Base-by-base conservation (phyloP, 2,888 invertebrate genomes). In the Encarsia formosa region DNA sequence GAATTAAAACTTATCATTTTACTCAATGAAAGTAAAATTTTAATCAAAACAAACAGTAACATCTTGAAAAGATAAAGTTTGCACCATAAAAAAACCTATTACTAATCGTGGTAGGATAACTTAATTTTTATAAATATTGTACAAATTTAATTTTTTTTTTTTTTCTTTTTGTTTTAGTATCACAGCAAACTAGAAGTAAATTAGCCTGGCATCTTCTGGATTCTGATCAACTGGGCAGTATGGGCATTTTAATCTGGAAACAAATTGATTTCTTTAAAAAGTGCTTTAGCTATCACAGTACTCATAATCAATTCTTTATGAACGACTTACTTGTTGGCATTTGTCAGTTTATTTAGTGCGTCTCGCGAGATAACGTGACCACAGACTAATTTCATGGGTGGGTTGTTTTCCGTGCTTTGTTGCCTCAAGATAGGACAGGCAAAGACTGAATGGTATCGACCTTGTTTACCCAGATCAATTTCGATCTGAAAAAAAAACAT, bases 331-430 rank as follows among this genome's bases (percentile, higher is more conserved):
- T 96, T 95, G 75, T 88, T 91, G 42, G 91, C 91, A 74, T 85
- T 89, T 59, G 93, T 90, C 47, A 99, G 82, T 78, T 97, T 97
- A 75, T 89, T 90, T 60, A 99, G 82, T 38, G 99, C 99, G 78
- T 99, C 99, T 61, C 90, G 82, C 3, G 96, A 96, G 66, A 99
- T 98, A 56, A 98, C 97, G 78, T 99, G 99, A 3, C 99, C 99
- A 76, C 99, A 99, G 3, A 91, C 85, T 56, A 99, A 81, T 60
- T 94, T 82, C 88, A 99, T 96, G 15, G 99, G 98, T 50, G 99
- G 99, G 81, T 99, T 99, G 62, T 83, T 83, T 63, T 95, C 94
- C 1, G 93, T 91, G 38, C 93, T 92, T 74, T 98, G 98, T 71
- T 97, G 97, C 49, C 97, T 84, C 56, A 99, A 80, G 67, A 99